Evolutionary conservation across 1,140 invertebrate species (phyloP), one percentile per base, ranked within the genome.

Genomic region (Meloidogyne hapla): DNA sequence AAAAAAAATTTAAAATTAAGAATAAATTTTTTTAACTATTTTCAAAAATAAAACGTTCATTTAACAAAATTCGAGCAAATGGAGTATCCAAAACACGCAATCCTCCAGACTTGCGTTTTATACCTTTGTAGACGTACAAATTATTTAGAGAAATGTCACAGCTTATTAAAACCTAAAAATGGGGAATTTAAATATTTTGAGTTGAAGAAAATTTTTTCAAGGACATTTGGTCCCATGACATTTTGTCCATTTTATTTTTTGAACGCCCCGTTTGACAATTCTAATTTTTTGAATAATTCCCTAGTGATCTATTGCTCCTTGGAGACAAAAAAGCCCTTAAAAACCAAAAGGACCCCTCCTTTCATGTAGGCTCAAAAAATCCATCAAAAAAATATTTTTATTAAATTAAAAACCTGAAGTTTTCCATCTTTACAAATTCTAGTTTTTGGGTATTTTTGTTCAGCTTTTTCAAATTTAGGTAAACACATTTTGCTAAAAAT

Each of bases 391-490:
- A 33, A 33, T 33, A 6, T 33, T 33, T 6, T 6, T 6, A 33
- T 33, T 33, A 8, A 33, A 33, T 6, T 12, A 68, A 68, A 21
- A 71, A 40, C 69, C 42, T 48, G 42, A 15, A 71, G 42, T 71
- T 48, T 71, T 18, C 69, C 33, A 1, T 71, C 15, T 21, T 18
- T 21, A 68, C 25, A 56, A 13, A 71, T 42, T 40, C n/a, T 10
- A 18, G 69, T 71, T 25, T 71, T 42, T 33, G 62, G 21, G 8
- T 71, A 56, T 26, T 71, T 61, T 48, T 71, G 69, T 10, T 61
- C 15, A 18, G 69, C 62, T 25, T 42, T 42, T 71, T 71, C 69
- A 56, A 71, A 71, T 71, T 28, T 28, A n/a, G 69, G 69, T 56
- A 71, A 25, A 71, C 69, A 71, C 69, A 23, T 48, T 33, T 56